These are phyloP conservation scores for Planococcus citri DNA, from an alignment of 1,140 invertebrate species.

Conservation along the genomic window DNA sequence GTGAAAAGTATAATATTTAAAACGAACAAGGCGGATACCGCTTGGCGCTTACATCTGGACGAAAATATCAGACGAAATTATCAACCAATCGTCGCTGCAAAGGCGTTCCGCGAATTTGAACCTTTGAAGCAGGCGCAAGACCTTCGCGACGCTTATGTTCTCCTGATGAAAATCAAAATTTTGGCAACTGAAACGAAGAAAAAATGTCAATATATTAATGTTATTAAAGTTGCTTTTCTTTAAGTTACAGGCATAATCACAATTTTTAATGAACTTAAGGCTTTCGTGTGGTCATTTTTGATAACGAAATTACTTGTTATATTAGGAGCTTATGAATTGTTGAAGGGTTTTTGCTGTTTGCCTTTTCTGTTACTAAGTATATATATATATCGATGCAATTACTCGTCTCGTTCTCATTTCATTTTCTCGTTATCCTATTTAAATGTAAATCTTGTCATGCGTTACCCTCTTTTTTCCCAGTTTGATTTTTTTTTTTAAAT, in stretches of 20 bases:
- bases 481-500: too few species aligned
- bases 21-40: not conserved
- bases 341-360: not conserved
- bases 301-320: slow-evolving; percentile 1
- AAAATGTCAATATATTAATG: not conserved
- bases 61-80: not conserved
- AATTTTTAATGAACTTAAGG: not conserved
- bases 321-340: not conserved
- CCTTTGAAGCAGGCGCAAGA: not conserved
- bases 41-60: not conserved
- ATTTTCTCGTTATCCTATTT: too few species aligned
- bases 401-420: too few species aligned
- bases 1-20: too few species aligned
- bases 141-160: not conserved
- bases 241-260: not conserved
- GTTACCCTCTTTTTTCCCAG: too few species aligned
- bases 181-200: slow-evolving; percentile 2
- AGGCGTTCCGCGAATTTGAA: not conserved
- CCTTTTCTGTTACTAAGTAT: not conserved
- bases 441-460: too few species aligned
- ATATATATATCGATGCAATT: too few species aligned
- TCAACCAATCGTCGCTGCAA: not conserved
- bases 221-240: not conserved
- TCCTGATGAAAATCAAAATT: not conserved
- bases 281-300: not conserved